phyloP scores from a whole-genome alignment of 2,888 invertebrate genomes.

The Nomada lathburiana region DNA sequence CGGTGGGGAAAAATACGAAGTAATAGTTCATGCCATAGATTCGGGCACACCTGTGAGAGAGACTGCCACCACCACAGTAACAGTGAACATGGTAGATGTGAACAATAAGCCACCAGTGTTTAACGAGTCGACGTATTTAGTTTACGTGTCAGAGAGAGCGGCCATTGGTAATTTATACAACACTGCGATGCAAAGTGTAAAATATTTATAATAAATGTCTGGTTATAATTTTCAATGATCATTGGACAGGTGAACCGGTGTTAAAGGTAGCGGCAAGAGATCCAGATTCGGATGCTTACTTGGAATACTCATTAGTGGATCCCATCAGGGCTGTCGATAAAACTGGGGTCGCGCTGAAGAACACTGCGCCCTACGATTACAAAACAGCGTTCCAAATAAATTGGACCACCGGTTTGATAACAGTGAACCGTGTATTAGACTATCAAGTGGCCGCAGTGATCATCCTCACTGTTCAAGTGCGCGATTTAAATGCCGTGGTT shows the following conservation, averaged over 20 bases:
- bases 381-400: constrained; percentile 90
- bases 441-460: constrained; percentile 91
- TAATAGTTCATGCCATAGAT: constrained; percentile 91
- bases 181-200: no score
- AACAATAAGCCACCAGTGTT: constrained; percentile 94
- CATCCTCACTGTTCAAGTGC: constrained; percentile 89
- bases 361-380: constrained; percentile 87
- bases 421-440: constrained; percentile 88
- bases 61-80: constrained; percentile 91
- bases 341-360: constrained; percentile 89
- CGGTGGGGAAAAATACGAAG: constrained; percentile 89
- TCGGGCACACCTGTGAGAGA: constrained; percentile 90
- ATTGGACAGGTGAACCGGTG: constrained; percentile 85
- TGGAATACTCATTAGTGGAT: constrained; percentile 89
- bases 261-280: constrained; percentile 89
- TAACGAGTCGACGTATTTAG: constrained; percentile 87
- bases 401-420: constrained; percentile 88
- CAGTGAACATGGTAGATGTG: constrained; percentile 90
- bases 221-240: background rate
- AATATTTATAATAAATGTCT: background rate
- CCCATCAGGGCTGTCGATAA: constrained; percentile 90
- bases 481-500: constrained; percentile 89
- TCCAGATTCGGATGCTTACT: constrained; percentile 88
- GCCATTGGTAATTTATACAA: constrained; percentile 84
- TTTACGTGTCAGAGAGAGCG: constrained; percentile 90